A percentile compares a stretch with the other conserved stretches of the same genome.
These are phyloP conservation scores for Stegodyphus dumicola DNA, from an alignment of 1,140 invertebrate genomes.

Conservation along the genomic window DNA sequence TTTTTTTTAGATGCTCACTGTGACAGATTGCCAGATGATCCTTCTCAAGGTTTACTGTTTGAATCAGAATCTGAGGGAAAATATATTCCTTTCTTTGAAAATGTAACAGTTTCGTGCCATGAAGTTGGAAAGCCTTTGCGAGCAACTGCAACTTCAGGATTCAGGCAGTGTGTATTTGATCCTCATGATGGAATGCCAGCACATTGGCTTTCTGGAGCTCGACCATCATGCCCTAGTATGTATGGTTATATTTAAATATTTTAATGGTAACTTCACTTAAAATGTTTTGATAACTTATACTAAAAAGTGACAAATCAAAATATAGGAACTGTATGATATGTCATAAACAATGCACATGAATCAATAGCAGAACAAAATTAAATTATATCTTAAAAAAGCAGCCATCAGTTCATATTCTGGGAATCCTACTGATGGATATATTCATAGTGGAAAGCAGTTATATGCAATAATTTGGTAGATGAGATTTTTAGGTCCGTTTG, in stretches of 20 bases:
- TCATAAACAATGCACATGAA: too few species aligned
- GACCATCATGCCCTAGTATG: slow-evolving; percentile 81
- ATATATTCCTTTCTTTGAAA: slow-evolving; percentile 87
- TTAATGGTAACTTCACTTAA: too few species aligned
- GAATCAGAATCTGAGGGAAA: slow-evolving; percentile 79
- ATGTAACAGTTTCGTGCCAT: slow-evolving; percentile 86
- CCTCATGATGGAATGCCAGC: slow-evolving; percentile 86
- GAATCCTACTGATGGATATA: too few species aligned
- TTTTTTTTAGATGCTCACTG: slow-evolving; percentile 83
- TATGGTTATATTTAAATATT: not conserved
- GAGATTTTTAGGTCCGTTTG: too few species aligned
- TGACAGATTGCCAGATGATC: slow-evolving; percentile 88
- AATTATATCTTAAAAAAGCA: too few species aligned
- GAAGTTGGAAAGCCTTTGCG: slow-evolving; percentile 81
- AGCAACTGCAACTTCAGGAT: slow-evolving; percentile 82
- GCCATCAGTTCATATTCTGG: too few species aligned
- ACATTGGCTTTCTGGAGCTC: slow-evolving; percentile 90
- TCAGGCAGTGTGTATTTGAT: slow-evolving; percentile 95
- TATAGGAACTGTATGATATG: too few species aligned
- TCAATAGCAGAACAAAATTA: too few species aligned
- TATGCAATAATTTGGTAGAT: too few species aligned
- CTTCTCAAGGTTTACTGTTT: slow-evolving; percentile 84
- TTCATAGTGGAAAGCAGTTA: too few species aligned
- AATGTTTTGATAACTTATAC: too few species aligned
- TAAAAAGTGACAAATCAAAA: too few species aligned